phyloP scores from a whole-genome alignment of 2,888 invertebrate species.

The Zele albiditarsus region DNA sequence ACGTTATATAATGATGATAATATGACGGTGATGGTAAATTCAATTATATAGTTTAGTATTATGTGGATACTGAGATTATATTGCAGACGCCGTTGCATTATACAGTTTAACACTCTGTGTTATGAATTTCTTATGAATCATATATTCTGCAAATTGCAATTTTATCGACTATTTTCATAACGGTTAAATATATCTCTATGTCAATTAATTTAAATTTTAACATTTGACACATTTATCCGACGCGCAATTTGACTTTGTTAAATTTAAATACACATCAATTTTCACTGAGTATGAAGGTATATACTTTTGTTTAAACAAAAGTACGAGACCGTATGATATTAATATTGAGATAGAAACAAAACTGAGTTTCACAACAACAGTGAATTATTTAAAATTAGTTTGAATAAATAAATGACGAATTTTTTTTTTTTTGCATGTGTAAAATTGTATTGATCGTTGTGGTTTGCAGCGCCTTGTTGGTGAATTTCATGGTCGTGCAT shows the following conservation, averaged over 20 bases:
- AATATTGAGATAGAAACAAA: no score
- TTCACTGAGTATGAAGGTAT: no score
- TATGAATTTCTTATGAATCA: background rate
- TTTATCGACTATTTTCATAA: constrained; percentile 22
- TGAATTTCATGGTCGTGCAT: background rate
- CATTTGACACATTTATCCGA: background rate
- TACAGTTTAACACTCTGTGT: background rate
- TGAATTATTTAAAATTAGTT: background rate
- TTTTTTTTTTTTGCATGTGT: background rate
- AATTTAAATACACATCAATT: no score
- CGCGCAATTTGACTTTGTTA: background rate
- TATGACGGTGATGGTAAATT: background rate
- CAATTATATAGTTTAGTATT: background rate
- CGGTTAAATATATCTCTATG: constrained; percentile 11
- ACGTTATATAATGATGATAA: background rate
- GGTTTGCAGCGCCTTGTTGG: background rate
- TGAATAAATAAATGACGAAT: background rate
- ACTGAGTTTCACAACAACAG: no score
- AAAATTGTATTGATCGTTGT: background rate
- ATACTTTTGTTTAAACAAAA: no score
- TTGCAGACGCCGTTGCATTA: background rate
- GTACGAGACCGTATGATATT: no score
- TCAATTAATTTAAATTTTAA: constrained; percentile 10
- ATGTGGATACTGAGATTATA: background rate
- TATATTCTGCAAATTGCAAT: background rate